Conservation (phyloP, 92 coral and sea anemone species). For the Porites cylindrica region DNA sequence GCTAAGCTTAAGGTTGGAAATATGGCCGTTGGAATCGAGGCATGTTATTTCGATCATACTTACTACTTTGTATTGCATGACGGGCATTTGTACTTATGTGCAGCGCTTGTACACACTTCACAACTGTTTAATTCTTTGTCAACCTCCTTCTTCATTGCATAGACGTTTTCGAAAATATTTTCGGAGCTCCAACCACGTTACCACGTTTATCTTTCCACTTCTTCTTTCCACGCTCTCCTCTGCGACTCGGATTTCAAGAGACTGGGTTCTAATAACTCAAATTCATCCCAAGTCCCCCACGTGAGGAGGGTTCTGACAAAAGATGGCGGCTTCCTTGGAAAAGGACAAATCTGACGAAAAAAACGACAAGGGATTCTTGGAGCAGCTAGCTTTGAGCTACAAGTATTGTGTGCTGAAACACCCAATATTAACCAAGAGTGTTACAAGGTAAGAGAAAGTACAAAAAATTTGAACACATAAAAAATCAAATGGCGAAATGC, state of each 20-base stretch:
- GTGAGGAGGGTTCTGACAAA: not conserved
- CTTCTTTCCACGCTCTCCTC: not conserved
- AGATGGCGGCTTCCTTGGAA: constrained; percentile 25
- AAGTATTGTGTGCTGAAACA: constrained; percentile 51
- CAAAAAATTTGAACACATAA: not conserved
- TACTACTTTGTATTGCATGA: constrained; percentile 77
- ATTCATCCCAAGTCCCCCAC: not conserved
- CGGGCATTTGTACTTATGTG: constrained; percentile 86
- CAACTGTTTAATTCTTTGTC: constrained; percentile 52
- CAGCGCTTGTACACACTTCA: constrained; percentile 67
- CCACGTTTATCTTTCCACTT: no score
- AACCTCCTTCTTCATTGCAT: constrained; percentile 34
- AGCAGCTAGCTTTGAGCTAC: constrained; percentile 52
- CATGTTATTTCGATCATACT: constrained; percentile 29
- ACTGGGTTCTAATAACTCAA: not conserved
- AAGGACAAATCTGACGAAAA: constrained; percentile 17
- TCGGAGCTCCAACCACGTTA: constrained; percentile 1
- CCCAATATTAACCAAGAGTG: constrained; percentile 73
- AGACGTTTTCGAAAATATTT: not conserved
- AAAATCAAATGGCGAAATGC: not conserved
- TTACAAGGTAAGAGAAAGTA: constrained; percentile 52
- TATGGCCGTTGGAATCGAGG: not conserved
- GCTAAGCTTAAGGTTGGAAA: no score
- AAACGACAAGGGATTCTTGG: constrained; percentile 36
- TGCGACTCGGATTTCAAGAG: not conserved